Conservation (phyloP, 1,140 invertebrate genomes). For the Paraescarpia echinospica region DNA sequence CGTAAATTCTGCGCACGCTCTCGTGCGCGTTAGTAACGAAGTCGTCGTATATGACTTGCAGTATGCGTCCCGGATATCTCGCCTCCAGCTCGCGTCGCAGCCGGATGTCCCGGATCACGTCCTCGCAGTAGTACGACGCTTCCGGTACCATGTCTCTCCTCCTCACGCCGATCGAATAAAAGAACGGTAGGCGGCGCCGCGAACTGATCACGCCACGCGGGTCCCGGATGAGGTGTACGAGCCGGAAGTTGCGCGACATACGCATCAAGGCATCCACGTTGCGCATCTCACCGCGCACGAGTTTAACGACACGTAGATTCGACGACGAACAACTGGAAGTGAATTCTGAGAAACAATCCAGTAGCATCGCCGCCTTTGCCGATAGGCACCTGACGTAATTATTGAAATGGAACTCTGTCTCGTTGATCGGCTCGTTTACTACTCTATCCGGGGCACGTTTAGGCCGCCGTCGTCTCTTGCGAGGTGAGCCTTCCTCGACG, state of each 20-base stretch:
- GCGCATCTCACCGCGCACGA: conserved; percentile 14
- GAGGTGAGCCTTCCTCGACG: no score
- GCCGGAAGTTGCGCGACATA: conserved; percentile 19
- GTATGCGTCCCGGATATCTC: conserved; percentile 8
- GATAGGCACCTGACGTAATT: background rate
- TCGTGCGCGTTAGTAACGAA: background rate
- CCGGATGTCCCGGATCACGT: conserved; percentile 13
- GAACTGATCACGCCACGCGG: conserved; percentile 21
- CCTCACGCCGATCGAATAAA: background rate
- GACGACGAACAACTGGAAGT: background rate
- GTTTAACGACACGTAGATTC: conserved; percentile 13
- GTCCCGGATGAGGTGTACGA: conserved; percentile 24
- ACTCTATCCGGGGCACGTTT: background rate
- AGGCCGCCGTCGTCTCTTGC: background rate
- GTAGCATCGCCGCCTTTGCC: background rate
- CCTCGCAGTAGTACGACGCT: conserved; percentile 18
- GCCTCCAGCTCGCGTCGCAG: background rate
- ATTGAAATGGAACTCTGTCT: background rate
- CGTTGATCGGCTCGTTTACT: background rate
- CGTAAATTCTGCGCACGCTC: background rate
- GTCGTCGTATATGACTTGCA: conserved; percentile 21
- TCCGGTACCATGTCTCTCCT: background rate
- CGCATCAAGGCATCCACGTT: conserved; percentile 2
- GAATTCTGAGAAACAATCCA: background rate
- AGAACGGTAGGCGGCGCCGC: background rate